Base-by-base conservation (phyloP, 2,113 vertebrate species). In the Struthio camelus region DNA sequence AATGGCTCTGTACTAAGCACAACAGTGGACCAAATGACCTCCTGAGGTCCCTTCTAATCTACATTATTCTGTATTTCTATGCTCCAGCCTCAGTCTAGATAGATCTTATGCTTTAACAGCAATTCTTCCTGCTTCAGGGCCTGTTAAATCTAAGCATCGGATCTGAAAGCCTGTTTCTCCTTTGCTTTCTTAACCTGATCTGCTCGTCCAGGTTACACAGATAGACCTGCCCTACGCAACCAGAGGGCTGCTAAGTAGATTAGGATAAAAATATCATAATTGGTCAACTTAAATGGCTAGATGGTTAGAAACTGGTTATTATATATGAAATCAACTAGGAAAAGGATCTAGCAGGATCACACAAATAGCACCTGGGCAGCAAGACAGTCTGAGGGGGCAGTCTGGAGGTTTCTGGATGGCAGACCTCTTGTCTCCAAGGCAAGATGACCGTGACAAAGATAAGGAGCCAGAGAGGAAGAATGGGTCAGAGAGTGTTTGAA, bases 21-120 rank as follows among this genome's bases (percentile, higher is more conserved):
- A 72, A 18, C 2, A 8, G 4, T 34, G 9, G 25, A 44, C 44
- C 2, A 0, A 0, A 0, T 3, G 36, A 75, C 50, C 50, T 71
- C 44, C 10, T 3, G 54, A 94, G 14, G 10, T 40, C 34, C 65
- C 69, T 48, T 64, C 65, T 25, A 76, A 5, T 9, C 46, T 71
- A 73, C 81, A 1, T 66, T 79, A 66, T 58, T 66, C 54, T 34
- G 14, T 30, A 75, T 14, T 67, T 92, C 50, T 46, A 3, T 67
- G 23, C 13, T 67, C 25, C 44, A 84, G 50, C 14, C 59, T 58
- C 28, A 48, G 23, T 6, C 28, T 69, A 80, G 40, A 28, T 42
- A 42, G 16, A 23, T 28, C 72, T 77, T 44, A 11, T 7, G 16
- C 34, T 78, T 1, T 11, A 78, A 62, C 17, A 66, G n/a, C 0